Conservation (phyloP, 2,888 invertebrate genomes). For the Diadromus collaris region DNA sequence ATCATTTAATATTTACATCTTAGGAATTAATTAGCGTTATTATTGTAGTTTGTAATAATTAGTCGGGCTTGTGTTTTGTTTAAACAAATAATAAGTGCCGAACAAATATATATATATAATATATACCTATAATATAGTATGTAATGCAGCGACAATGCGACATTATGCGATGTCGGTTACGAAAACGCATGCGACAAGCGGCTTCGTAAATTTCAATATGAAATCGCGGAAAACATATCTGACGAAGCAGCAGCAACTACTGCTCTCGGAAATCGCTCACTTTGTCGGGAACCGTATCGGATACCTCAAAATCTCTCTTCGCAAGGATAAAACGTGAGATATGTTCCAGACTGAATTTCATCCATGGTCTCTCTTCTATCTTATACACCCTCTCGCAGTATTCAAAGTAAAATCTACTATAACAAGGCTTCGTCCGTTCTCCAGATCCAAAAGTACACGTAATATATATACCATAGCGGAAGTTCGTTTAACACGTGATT, state of each 20-base stretch:
- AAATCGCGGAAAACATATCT: slow-evolving; percentile 39
- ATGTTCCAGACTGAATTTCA: slow-evolving; percentile 34
- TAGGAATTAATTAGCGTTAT: slow-evolving; percentile 19
- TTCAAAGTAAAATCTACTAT: not conserved
- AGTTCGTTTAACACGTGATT: not conserved
- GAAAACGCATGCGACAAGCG: slow-evolving; percentile 25
- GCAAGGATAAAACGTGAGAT: slow-evolving; percentile 18
- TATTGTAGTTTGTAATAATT: slow-evolving; percentile 10
- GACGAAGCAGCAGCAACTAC: slow-evolving; percentile 18
- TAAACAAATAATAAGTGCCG: slow-evolving; percentile 31
- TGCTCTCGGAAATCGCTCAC: not conserved
- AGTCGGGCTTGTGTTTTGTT: slow-evolving; percentile 7
- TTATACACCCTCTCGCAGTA: not conserved
- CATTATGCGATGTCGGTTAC: slow-evolving; percentile 1
- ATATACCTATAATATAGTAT: slow-evolving; percentile 21
- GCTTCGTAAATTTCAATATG: slow-evolving; percentile 54
- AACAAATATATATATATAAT: slow-evolving; percentile 15
- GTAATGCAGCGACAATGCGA: slow-evolving; percentile 11
- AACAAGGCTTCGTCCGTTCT: slow-evolving; percentile 15
- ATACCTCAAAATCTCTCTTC: not conserved
- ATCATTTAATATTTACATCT: slow-evolving; percentile 32
- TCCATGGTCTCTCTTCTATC: not conserved
- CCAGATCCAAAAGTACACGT: slow-evolving; percentile 25
- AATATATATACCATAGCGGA: slow-evolving; percentile 29
- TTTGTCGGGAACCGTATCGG: not conserved